These are phyloP conservation scores for Coturnix japonica DNA, from an alignment of 2,113 vertebrate genomes.

Conservation along the genomic window DNA sequence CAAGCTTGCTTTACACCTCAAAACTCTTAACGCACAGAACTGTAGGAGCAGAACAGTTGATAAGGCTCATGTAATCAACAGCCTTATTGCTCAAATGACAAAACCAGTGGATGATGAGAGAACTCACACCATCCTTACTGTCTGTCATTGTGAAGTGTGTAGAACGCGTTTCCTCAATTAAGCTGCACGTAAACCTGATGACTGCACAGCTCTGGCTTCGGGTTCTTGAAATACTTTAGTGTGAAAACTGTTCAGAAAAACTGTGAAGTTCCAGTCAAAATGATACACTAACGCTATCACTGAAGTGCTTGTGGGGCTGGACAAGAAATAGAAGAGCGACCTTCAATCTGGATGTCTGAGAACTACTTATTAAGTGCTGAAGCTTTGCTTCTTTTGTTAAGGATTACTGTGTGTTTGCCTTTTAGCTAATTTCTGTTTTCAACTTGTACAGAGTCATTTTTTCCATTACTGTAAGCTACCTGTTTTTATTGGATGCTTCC, in stretches of 20 bases:
- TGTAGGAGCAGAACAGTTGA: background rate
- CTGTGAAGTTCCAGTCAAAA: background rate
- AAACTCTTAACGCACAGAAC: background rate
- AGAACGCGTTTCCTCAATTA: background rate
- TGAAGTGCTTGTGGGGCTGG: background rate
- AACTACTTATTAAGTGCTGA: background rate
- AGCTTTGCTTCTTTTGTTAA: conserved; percentile 41
- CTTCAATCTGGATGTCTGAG: background rate
- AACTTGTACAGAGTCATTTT: conserved; percentile 45
- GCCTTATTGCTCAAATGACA: background rate
- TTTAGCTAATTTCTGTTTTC: conserved; percentile 52
- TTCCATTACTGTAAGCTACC: conserved; percentile 60
- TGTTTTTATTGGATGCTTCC: conserved; percentile 59
- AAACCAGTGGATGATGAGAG: background rate
- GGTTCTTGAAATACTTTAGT: background rate
- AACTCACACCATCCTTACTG: background rate
- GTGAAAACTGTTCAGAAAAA: background rate
- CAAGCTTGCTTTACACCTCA: background rate
- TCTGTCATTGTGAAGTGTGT: rapidly evolving
- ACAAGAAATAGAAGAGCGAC: background rate
- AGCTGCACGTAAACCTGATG: background rate
- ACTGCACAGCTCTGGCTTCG: background rate
- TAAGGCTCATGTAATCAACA: background rate
- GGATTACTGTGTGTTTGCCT: conserved; percentile 23
- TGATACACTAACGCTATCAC: background rate